These are phyloP conservation scores for Bactericera cockerelli DNA, from an alignment of 1,140 invertebrate species.

Conservation along the genomic window DNA sequence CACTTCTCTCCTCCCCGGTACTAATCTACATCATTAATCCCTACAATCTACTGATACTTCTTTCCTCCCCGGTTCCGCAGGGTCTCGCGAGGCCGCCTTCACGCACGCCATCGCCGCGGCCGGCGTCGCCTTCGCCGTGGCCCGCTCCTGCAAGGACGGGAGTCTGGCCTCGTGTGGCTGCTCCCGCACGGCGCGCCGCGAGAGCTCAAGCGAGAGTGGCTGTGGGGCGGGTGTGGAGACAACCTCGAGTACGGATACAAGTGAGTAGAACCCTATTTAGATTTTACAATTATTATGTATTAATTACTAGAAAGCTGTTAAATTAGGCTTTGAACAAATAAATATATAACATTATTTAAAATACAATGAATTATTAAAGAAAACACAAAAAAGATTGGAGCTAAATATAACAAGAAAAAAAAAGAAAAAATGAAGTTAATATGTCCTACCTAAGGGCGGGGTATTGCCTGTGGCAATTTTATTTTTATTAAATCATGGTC, in stretches of 20 bases:
- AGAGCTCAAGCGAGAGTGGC: constrained; percentile 73
- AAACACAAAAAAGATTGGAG: no score
- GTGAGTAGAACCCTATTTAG: constrained; percentile 36
- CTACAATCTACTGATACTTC: no score
- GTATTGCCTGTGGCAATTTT: no score
- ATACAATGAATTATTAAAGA: no score
- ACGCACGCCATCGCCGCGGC: constrained; percentile 77
- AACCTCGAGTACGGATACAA: constrained; percentile 91
- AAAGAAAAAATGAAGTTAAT: no score
- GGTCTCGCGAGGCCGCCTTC: constrained; percentile 79
- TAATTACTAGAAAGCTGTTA: not conserved
- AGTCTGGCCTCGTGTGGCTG: constrained; percentile 77
- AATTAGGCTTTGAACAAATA: no score
- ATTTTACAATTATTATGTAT: not conserved
- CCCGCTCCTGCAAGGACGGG: constrained; percentile 76
- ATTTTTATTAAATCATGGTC: no score
- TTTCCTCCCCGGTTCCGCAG: no score
- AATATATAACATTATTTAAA: constrained; percentile 10
- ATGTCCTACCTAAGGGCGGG: no score
- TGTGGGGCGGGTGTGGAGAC: constrained; percentile 94
- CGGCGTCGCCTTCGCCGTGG: constrained; percentile 70
- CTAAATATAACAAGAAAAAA: no score
- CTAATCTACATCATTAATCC: no score
- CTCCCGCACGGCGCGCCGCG: constrained; percentile 56
- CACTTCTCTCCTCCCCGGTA: no score